Evolutionary conservation across 2,113 vertebrate species (phyloP), one percentile per base, ranked within the genome.

Genomic region (Callorhinus ursinus): DNA sequence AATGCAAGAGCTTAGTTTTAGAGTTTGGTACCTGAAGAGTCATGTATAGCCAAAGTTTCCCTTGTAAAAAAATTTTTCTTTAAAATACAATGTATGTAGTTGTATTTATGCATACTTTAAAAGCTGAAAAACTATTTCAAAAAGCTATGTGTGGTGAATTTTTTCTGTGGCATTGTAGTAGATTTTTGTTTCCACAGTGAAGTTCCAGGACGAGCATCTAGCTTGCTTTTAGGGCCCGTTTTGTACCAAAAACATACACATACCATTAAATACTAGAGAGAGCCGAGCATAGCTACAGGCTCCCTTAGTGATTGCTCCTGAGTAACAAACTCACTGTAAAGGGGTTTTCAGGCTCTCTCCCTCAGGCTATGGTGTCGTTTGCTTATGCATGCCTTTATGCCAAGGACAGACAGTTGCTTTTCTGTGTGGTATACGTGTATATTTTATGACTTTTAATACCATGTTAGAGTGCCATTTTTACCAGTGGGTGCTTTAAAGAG

Each of bases 171-270:
- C 53, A 55, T 39, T 72, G 28, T 8, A 88, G 39, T 90, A 90
- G 33, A 65, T 65, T 85, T 88, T 39, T 93, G 3, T 87, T 95
- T 87, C n/a, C 90, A 81, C 36, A 81, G 7, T 86, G 88, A 93
- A 88, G 18, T 90, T 67, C 49, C 28, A 87, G 15, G 5, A 71
- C 67, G 76, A 74, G 39, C 57, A 84, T 22, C 24, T 90, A 12
- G 22, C 71, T 96, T 89, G 36, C 42, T 90, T 90, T 95, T 83
- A 74, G 39, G 46, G 51, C 19, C 26, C 63, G 55, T 96, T 86
- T 94, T 82, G 72, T 92, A 49, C 71, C 61, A 22, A 69, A 97
- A 65, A 39, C 16, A 24, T 49, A 46, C 14, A 88, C 39, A 6
- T 77, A 71, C 22, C 36, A 49, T 87, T 86, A 89, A 72, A 83